Evolutionary conservation across 1,140 invertebrate species (phyloP).

Genomic region (Leptinotarsa defecta): DNA sequence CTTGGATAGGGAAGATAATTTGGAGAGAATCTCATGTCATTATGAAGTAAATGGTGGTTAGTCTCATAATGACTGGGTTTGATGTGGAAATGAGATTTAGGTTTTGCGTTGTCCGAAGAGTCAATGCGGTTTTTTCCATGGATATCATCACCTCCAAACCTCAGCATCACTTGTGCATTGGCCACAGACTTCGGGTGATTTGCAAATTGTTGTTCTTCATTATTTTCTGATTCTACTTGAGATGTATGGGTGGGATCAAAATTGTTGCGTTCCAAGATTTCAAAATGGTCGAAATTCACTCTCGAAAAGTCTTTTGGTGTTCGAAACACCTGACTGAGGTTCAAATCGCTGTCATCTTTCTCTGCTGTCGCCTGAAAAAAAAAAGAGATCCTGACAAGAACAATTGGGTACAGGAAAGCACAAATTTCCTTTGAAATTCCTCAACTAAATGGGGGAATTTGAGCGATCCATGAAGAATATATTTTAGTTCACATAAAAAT

Average conservation of each 20-base stretch:
- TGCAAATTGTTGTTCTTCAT: constrained; percentile 3
- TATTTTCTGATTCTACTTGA: background rate
- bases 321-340: constrained; percentile 36
- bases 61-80: background rate
- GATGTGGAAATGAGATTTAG: background rate
- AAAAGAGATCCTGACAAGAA: background rate
- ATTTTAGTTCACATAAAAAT: no score
- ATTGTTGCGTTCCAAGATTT: constrained; percentile 37
- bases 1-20: background rate
- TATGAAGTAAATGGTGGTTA: background rate
- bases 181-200: constrained; percentile 26
- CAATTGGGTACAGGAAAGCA: background rate
- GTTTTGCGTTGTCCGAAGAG: background rate
- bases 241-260: constrained; percentile 21
- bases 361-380: constrained; percentile 20
- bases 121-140: constrained; percentile 20
- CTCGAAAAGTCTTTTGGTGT: constrained; percentile 39
- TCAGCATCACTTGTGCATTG: constrained; percentile 36
- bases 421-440: no score
- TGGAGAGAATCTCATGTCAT: background rate
- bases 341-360: constrained; percentile 9
- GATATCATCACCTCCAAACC: constrained; percentile 27
- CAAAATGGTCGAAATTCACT: constrained; percentile 43
- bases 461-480: no score
- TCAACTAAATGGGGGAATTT: no score